Conservation (phyloP, 2,888 invertebrate species). For the Nemotelus nigrinus region DNA sequence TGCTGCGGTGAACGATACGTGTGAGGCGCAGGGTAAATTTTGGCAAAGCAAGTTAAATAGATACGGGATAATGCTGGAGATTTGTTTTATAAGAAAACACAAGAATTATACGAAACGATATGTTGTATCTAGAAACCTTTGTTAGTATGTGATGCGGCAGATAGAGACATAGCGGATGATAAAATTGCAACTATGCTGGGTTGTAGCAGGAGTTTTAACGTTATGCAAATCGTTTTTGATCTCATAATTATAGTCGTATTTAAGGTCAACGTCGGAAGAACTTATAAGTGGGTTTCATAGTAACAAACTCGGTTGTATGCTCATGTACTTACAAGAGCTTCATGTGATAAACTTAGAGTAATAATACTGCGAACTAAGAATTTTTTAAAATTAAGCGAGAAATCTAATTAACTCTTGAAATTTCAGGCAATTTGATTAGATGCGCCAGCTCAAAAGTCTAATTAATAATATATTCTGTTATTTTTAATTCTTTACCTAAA, state of each 20-base stretch:
- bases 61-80: constrained; percentile 27
- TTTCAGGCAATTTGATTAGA: too few relatives aligned
- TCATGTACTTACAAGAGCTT: not conserved
- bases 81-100: constrained; percentile 30
- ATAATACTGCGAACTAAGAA: too few relatives aligned
- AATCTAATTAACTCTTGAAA: too few relatives aligned
- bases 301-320: not conserved
- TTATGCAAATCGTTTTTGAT: constrained; percentile 23
- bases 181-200: constrained; percentile 28
- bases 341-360: too few relatives aligned
- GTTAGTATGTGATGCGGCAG: not conserved
- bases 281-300: not conserved
- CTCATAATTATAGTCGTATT: constrained; percentile 22
- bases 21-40: constrained; percentile 16
- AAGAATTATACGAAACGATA: not conserved
- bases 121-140: not conserved
- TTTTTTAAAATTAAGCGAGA: too few relatives aligned
- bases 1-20: not conserved
- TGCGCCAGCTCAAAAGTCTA: too few relatives aligned
- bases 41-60: constrained; percentile 24
- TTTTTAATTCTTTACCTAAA: too few relatives aligned
- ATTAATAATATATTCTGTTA: too few relatives aligned
- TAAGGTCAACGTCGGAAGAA: not conserved
- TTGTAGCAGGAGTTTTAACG: constrained; percentile 28
- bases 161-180: not conserved